Conservation (phyloP, 2,888 invertebrate species). For the Eilema caniola region DNA sequence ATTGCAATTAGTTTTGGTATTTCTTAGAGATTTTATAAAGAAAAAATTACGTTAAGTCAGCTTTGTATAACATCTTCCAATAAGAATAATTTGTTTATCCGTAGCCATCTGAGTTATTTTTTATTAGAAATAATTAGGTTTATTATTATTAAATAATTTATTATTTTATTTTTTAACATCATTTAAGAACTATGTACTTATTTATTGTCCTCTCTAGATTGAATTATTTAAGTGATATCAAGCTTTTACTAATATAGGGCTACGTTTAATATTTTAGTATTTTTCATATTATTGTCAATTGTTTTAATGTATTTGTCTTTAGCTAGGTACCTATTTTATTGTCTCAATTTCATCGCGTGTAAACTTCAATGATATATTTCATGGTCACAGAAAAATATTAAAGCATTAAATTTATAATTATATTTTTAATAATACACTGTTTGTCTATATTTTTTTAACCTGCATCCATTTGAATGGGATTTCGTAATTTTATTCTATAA, state of each 20-base stretch:
- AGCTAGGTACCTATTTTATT: constrained; percentile 15
- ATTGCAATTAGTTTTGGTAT: neutral
- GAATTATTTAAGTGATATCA: neutral
- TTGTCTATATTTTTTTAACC: constrained; percentile 47
- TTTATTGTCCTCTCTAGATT: too few relatives aligned
- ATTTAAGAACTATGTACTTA: neutral
- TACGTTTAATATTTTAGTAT: neutral
- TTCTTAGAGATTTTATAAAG: neutral
- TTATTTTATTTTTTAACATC: neutral
- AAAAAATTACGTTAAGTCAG: neutral
- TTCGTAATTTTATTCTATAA: constrained; percentile 70
- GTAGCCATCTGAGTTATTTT: neutral
- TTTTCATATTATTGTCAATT: constrained; percentile 19
- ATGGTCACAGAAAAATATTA: constrained; percentile 48
- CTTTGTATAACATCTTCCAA: neutral
- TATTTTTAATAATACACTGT: constrained; percentile 34
- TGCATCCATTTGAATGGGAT: constrained; percentile 55
- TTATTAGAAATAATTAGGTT: neutral
- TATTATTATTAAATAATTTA: too few relatives aligned
- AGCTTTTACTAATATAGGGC: constrained; percentile 6
- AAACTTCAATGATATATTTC: constrained; percentile 27
- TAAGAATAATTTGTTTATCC: neutral
- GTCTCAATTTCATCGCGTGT: constrained; percentile 40
- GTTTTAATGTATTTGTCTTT: constrained; percentile 14
- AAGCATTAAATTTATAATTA: constrained; percentile 40